These are phyloP conservation scores for Colletes gigas DNA, from an alignment of 1,140 invertebrate genomes.

Conservation along the genomic window DNA sequence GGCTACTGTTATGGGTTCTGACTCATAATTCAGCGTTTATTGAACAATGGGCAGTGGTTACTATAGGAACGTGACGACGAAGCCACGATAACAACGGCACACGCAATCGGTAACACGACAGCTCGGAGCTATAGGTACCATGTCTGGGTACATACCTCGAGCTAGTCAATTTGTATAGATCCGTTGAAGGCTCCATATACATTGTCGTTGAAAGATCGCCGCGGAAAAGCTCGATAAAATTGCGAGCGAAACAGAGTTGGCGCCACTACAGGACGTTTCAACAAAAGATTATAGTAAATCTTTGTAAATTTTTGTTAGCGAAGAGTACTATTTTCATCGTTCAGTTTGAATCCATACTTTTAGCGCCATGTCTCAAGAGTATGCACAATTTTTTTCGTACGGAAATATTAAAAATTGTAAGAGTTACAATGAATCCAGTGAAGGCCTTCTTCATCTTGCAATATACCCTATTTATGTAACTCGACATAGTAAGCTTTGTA, in stretches of 20 bases:
- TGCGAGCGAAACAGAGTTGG: not conserved
- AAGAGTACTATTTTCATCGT: too few species aligned
- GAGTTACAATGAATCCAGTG: too few species aligned
- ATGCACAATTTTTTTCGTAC: too few species aligned
- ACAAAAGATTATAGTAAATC: too few species aligned
- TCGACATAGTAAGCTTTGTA: too few species aligned
- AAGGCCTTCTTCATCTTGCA: too few species aligned
- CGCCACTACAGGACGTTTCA: not conserved
- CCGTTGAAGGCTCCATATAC: not conserved
- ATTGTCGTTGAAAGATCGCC: not conserved
- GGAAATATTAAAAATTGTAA: too few species aligned
- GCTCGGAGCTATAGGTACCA: not conserved
- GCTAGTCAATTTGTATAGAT: conserved; percentile 22
- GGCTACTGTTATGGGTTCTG: not conserved
- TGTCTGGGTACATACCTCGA: not conserved
- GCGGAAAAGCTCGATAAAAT: not conserved
- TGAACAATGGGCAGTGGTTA: conserved; percentile 63
- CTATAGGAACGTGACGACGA: conserved; percentile 60
- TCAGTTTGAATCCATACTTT: too few species aligned
- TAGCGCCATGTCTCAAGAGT: too few species aligned
- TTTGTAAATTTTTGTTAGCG: too few species aligned
- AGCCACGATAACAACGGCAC: conserved; percentile 55
- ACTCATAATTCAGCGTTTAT: conserved; percentile 70
- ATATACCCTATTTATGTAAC: too few species aligned
- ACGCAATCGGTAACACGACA: conserved; percentile 44